Percentiles rank a stretch among this genome's conserved stretches.
phyloP scores from a whole-genome alignment of 2,797 vertebrate genomes.

The Chiloscyllium punctatum region DNA sequence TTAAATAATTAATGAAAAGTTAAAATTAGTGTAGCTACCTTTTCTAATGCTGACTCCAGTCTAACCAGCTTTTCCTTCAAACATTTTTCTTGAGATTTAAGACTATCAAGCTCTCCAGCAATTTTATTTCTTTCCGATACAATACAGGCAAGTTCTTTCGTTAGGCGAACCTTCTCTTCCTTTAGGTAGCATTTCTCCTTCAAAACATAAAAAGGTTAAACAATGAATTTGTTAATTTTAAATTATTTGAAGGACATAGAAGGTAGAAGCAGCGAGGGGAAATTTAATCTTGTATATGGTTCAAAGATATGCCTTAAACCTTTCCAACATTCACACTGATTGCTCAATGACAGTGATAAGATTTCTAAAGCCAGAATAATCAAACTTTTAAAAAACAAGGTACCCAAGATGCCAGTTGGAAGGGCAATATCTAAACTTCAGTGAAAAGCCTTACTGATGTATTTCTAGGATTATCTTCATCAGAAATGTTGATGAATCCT shows the following conservation, averaged over 20 bases:
- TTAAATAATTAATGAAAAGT: not conserved
- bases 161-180: constrained; percentile 58
- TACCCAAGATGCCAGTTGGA: not conserved
- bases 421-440: not conserved
- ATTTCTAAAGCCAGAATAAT: not conserved
- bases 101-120: constrained; percentile 59
- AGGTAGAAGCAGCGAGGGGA: not conserved
- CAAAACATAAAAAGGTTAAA: constrained; percentile 34
- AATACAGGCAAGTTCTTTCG: constrained; percentile 55
- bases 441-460: not conserved
- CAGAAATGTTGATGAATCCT: not conserved
- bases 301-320: not conserved
- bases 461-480: not conserved
- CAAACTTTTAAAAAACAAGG: not conserved
- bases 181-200: constrained; percentile 68
- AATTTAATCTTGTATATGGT: not conserved
- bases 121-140: constrained; percentile 65
- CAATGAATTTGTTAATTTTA: not conserved
- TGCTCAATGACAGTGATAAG: not conserved
- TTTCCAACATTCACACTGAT: not conserved
- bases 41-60: constrained; percentile 71
- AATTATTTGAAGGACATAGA: not conserved
- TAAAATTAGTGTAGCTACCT: constrained; percentile 56
- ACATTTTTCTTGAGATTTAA: constrained; percentile 60
- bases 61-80: constrained; percentile 60